Conservation (phyloP, 1,140 invertebrate species). For the Lysiphlebus fabarum region DNA sequence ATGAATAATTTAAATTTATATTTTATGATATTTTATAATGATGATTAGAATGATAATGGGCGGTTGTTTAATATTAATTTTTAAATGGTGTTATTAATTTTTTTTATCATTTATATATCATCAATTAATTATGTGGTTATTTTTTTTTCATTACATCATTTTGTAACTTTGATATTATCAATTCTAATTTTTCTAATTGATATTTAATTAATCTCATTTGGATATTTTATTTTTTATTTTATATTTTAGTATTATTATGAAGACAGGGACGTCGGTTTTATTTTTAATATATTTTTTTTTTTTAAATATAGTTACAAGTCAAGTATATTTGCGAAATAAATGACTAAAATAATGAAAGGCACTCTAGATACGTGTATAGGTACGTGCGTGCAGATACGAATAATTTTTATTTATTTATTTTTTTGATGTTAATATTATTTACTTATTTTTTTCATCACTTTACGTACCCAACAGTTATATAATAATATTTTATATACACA, state of each 20-base stretch:
- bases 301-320: background rate
- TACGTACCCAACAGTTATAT: slow-evolving; percentile 25
- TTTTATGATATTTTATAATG: slow-evolving; percentile 4
- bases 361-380: slow-evolving; percentile 31
- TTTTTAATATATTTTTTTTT: background rate
- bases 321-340: slow-evolving; percentile 8
- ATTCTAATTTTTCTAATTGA: slow-evolving; percentile 8
- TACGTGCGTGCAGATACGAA: slow-evolving; percentile 29
- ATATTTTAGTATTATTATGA: slow-evolving; percentile 20
- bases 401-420: slow-evolving; percentile 18
- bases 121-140: too few relatives aligned
- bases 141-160: background rate
- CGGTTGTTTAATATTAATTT: too few relatives aligned
- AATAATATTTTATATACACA: slow-evolving; percentile 26
- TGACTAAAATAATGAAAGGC: slow-evolving; percentile 35
- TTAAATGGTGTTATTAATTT: too few relatives aligned
- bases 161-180: slow-evolving; percentile 8
- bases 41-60: background rate
- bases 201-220: slow-evolving; percentile 7
- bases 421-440: slow-evolving; percentile 15
- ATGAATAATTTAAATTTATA: slow-evolving; percentile 1
- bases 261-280: slow-evolving; percentile 24
- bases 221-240: slow-evolving; percentile 12
- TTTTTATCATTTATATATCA: too few relatives aligned
- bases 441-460: slow-evolving; percentile 9